A percentile compares a stretch with the other conserved stretches of the same genome.
Conservation (phyloP, 2,797 vertebrate species). For the Sebastes ruberrimus region DNA sequence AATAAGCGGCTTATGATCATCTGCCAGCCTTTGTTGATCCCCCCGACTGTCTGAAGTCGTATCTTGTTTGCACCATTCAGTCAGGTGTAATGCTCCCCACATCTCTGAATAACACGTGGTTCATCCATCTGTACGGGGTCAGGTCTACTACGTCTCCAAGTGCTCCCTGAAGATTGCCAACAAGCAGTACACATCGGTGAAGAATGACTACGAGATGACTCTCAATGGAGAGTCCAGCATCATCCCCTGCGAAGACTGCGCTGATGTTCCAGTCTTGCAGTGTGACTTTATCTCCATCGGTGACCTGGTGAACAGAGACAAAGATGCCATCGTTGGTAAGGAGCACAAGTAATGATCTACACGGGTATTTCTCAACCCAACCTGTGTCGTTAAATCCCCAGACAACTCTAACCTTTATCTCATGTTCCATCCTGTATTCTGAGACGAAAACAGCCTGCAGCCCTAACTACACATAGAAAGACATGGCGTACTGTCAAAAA, state of each 20-base stretch:
- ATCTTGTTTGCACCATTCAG: constrained; percentile 64
- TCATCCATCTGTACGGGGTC: constrained; percentile 42
- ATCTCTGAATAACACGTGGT: constrained; percentile 53
- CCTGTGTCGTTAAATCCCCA: not conserved
- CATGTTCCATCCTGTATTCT: not conserved
- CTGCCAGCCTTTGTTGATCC: constrained; percentile 67
- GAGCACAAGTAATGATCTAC: not conserved
- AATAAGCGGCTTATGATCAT: constrained; percentile 75
- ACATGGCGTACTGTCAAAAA: not conserved
- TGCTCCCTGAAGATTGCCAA: constrained; percentile 95
- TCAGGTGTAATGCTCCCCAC: constrained; percentile 51
- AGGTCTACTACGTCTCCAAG: constrained; percentile 97
- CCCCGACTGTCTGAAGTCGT: constrained; percentile 52
- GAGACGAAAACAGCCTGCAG: not conserved
- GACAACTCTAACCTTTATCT: not conserved
- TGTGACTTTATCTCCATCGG: constrained; percentile 91
- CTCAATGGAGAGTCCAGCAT: constrained; percentile 88
- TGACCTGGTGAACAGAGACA: constrained; percentile 88
- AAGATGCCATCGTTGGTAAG: constrained; percentile 94
- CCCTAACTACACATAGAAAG: not conserved
- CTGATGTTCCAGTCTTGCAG: constrained; percentile 91
- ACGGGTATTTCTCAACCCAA: not conserved
- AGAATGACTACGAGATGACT: constrained; percentile 89
- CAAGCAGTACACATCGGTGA: constrained; percentile 95
- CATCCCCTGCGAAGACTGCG: constrained; percentile 91